These are phyloP conservation scores for Eleginops maclovinus DNA, from an alignment of 2,113 vertebrate genomes.

Conservation along the genomic window DNA sequence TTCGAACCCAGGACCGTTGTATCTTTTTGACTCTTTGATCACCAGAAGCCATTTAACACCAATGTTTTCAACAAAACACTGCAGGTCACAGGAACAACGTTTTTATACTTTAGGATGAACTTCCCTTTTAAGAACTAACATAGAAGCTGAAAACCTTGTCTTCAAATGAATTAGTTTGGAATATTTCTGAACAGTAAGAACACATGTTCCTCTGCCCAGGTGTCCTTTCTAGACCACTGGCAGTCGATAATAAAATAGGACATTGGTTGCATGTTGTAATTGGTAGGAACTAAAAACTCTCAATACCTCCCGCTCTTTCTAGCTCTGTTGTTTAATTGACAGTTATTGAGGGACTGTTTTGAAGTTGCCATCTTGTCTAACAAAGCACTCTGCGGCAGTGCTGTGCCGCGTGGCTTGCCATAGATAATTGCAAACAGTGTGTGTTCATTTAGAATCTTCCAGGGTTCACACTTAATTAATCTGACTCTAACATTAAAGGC, in stretches of 20 bases:
- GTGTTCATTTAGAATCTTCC: conserved; percentile 35
- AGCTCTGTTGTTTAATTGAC: conserved; percentile 15
- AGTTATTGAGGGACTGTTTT: conserved; percentile 20
- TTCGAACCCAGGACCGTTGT: conserved; percentile 89
- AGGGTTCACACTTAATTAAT: conserved; percentile 42
- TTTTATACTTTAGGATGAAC: too few relatives aligned
- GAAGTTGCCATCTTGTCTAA: conserved; percentile 22
- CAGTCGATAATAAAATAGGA: neutral
- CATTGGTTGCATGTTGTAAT: neutral
- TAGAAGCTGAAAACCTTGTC: too few relatives aligned
- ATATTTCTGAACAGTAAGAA: too few relatives aligned
- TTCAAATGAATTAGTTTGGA: too few relatives aligned
- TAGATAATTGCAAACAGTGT: conserved; percentile 39
- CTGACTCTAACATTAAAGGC: conserved; percentile 33
- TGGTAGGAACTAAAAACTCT: neutral
- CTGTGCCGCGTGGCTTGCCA: conserved; percentile 19
- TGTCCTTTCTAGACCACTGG: neutral
- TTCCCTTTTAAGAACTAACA: too few relatives aligned
- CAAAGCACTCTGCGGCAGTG: conserved; percentile 10
- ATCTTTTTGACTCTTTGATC: too few relatives aligned
- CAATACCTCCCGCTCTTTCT: neutral
- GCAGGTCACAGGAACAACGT: too few relatives aligned
- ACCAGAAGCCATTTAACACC: too few relatives aligned
- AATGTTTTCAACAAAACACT: too few relatives aligned
- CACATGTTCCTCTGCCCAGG: too few relatives aligned